Evolutionary conservation across 2,113 vertebrate genomes (phyloP).

Genomic region (Tylochromis polylepis): DNA sequence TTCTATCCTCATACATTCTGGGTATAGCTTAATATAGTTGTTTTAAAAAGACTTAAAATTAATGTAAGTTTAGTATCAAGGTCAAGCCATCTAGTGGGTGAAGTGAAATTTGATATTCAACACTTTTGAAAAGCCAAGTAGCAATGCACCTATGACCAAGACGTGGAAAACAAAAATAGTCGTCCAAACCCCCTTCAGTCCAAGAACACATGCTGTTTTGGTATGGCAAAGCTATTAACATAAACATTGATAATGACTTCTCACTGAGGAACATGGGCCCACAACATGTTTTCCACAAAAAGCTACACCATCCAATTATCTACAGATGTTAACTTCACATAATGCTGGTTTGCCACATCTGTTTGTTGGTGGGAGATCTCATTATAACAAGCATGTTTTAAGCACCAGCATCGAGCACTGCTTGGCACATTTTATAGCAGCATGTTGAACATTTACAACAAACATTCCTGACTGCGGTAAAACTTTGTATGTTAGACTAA

Average conservation of each 20-base stretch:
- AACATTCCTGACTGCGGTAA: slow-evolving; percentile 54
- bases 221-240: slow-evolving; percentile 56
- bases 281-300: slow-evolving; percentile 62
- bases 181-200: neutral
- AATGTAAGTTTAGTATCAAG: neutral
- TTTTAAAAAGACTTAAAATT: neutral
- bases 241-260: slow-evolving; percentile 69
- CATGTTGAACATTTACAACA: slow-evolving; percentile 63
- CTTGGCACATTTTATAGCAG: slow-evolving; percentile 62
- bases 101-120: neutral
- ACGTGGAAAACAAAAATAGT: slow-evolving; percentile 1
- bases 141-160: neutral
- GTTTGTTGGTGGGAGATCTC: slow-evolving; percentile 71
- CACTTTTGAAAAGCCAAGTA: neutral
- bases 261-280: slow-evolving; percentile 50
- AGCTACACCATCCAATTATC: slow-evolving; percentile 70
- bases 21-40: neutral
- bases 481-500: slow-evolving; percentile 41
- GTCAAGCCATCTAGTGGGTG: neutral
- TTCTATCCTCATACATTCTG: neutral
- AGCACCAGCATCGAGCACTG: slow-evolving; percentile 46
- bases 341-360: slow-evolving; percentile 67
- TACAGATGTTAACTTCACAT: slow-evolving; percentile 72
- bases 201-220: slow-evolving; percentile 35
- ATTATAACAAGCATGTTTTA: slow-evolving; percentile 64